These are phyloP conservation scores for Phengaris alcon DNA, from an alignment of 2,888 invertebrate species.

Conservation along the genomic window DNA sequence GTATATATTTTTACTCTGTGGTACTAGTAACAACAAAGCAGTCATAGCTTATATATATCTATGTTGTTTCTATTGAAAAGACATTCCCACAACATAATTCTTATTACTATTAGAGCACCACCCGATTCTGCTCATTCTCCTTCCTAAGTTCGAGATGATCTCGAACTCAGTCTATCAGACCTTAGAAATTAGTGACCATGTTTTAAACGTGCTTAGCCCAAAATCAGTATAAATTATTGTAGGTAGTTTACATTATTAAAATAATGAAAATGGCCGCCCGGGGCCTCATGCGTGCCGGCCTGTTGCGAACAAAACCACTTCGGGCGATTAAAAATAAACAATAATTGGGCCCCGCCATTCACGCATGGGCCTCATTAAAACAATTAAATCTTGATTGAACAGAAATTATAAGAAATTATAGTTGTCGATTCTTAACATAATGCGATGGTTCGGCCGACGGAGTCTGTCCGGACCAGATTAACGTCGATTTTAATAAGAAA, in stretches of 20 bases:
- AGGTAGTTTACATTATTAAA: constrained; percentile 80
- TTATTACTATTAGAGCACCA: too few species aligned
- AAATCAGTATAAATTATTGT: constrained; percentile 80
- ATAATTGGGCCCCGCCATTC: constrained; percentile 78
- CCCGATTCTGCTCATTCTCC: not conserved
- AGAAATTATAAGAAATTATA: constrained; percentile 80
- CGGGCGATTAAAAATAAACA: constrained; percentile 80
- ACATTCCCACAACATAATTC: too few species aligned
- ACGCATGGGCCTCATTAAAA: constrained; percentile 80
- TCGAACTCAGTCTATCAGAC: not conserved
- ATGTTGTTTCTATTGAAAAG: too few species aligned
- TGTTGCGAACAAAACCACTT: constrained; percentile 77
- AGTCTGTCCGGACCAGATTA: constrained; percentile 77
- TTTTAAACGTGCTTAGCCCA: constrained; percentile 77
- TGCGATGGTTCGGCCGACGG: constrained; percentile 70
- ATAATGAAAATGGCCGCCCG: constrained; percentile 78
- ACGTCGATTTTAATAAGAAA: constrained; percentile 78
- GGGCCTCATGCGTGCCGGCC: constrained; percentile 76
- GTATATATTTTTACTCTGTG: too few species aligned
- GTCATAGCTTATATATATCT: too few species aligned
- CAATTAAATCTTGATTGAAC: constrained; percentile 81
- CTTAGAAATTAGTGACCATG: constrained; percentile 43
- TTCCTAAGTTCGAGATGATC: constrained; percentile 11
- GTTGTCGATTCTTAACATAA: constrained; percentile 79
- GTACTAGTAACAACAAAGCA: too few species aligned